A percentile compares a stretch with the other conserved stretches of the same genome.
These are phyloP conservation scores for Cataglyphis hispanica DNA, from an alignment of 1,140 invertebrate genomes.

Conservation along the genomic window DNA sequence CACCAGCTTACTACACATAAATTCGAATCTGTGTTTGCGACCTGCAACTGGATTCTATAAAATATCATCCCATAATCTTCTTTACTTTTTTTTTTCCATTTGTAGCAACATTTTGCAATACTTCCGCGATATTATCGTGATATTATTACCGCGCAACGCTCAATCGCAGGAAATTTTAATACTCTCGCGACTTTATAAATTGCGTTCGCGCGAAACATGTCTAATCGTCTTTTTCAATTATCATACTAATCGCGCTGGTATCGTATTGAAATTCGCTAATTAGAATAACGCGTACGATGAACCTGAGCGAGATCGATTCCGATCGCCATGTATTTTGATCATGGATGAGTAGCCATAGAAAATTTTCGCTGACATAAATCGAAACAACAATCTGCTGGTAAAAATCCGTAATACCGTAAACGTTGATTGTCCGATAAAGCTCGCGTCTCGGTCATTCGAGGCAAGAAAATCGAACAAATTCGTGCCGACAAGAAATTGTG, in stretches of 20 bases:
- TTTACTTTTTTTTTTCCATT: background rate
- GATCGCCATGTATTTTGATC: slow-evolving; percentile 20
- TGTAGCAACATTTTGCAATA: background rate
- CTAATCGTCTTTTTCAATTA: background rate
- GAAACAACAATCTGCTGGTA: background rate
- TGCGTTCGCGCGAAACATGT: background rate
- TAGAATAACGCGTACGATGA: slow-evolving; percentile 43
- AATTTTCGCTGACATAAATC: slow-evolving; percentile 27
- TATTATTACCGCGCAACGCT: background rate
- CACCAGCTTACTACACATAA: background rate
- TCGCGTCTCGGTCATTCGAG: slow-evolving; percentile 12
- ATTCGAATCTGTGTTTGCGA: background rate
- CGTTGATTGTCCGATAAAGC: slow-evolving; percentile 37
- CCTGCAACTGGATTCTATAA: background rate
- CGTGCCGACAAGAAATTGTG: slow-evolving; percentile 27
- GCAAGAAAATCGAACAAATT: slow-evolving; percentile 39
- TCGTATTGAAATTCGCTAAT: slow-evolving; percentile 17
- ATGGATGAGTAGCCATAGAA: slow-evolving; percentile 15
- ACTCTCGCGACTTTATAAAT: background rate
- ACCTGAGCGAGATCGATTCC: slow-evolving; percentile 28
- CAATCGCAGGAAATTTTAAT: background rate
- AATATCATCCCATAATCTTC: background rate
- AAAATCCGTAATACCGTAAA: slow-evolving; percentile 52
- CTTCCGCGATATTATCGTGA: no score
- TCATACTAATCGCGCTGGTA: background rate